phyloP scores from a whole-genome alignment of 2,888 invertebrate species.

The Eupithecia tripunctaria region DNA sequence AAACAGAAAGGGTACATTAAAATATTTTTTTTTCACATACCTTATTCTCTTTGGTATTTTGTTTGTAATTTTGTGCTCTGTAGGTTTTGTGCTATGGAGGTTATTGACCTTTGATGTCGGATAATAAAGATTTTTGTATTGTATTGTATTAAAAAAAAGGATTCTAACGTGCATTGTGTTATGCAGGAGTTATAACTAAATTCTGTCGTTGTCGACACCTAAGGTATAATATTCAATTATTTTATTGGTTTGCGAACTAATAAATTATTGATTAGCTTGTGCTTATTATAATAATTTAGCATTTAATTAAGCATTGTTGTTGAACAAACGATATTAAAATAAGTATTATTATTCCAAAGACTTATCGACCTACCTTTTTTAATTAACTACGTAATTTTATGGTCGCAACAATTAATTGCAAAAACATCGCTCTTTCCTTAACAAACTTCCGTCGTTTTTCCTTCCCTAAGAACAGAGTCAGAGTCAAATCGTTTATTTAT shows the following conservation, averaged over 20 bases:
- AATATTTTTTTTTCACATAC: too few species aligned
- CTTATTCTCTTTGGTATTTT: too few species aligned
- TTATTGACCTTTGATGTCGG: too few species aligned
- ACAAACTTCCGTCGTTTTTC: conserved; percentile 23
- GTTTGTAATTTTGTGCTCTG: too few species aligned
- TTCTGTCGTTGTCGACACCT: too few species aligned
- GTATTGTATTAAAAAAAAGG: too few species aligned
- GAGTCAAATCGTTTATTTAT: too few species aligned
- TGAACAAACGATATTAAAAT: conserved; percentile 1
- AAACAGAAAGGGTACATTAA: too few species aligned
- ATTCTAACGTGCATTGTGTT: too few species aligned
- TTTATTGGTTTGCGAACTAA: background rate
- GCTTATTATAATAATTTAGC: conserved; percentile 8
- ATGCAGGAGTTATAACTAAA: too few species aligned
- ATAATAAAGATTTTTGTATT: too few species aligned
- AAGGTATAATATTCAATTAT: conserved; percentile 1
- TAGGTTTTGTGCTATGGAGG: too few species aligned
- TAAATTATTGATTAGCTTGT: background rate
- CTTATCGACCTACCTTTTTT: background rate
- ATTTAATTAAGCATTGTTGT: conserved; percentile 2
- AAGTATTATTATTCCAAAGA: background rate
- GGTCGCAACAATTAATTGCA: conserved; percentile 14
- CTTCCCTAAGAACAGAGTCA: conserved; percentile 13
- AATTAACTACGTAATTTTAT: conserved; percentile 10
- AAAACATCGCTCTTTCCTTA: conserved; percentile 23